phyloP scores from a whole-genome alignment of 2,888 invertebrate species.

The Tillus elongatus region DNA sequence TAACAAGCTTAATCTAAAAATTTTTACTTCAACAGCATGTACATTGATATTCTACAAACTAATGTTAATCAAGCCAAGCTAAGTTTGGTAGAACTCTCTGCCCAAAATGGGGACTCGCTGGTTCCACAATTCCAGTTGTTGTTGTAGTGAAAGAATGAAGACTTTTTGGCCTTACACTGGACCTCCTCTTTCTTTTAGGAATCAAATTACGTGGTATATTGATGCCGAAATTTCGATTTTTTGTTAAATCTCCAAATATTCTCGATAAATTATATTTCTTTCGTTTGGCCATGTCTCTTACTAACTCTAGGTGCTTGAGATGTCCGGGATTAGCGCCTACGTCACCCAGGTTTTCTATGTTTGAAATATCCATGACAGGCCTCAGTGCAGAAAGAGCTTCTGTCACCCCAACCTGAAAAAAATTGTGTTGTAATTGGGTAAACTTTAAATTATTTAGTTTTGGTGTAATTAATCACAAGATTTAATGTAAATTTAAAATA shows the following conservation, averaged over 20 bases:
- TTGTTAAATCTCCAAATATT: slow-evolving; percentile 33
- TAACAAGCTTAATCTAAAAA: too few relatives aligned
- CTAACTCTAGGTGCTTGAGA: slow-evolving; percentile 43
- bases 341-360: slow-evolving; percentile 32
- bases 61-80: too few relatives aligned
- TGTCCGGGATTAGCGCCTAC: slow-evolving; percentile 67
- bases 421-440: slow-evolving; percentile 1
- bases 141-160: too few relatives aligned
- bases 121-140: too few relatives aligned
- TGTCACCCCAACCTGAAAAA: slow-evolving; percentile 51
- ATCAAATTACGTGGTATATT: slow-evolving; percentile 32
- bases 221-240: slow-evolving; percentile 36
- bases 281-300: slow-evolving; percentile 33
- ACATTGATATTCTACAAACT: too few relatives aligned
- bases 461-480: too few relatives aligned
- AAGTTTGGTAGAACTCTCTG: too few relatives aligned
- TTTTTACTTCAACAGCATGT: too few relatives aligned
- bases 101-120: too few relatives aligned
- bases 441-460: neutral
- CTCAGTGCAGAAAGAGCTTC: slow-evolving; percentile 65
- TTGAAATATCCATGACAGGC: slow-evolving; percentile 45
- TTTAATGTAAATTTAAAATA: too few relatives aligned
- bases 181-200: slow-evolving; percentile 23
- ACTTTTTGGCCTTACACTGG: neutral
- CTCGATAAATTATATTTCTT: slow-evolving; percentile 32